phyloP scores from a whole-genome alignment of 2,888 invertebrate genomes.

The Chironomus riparius region DNA sequence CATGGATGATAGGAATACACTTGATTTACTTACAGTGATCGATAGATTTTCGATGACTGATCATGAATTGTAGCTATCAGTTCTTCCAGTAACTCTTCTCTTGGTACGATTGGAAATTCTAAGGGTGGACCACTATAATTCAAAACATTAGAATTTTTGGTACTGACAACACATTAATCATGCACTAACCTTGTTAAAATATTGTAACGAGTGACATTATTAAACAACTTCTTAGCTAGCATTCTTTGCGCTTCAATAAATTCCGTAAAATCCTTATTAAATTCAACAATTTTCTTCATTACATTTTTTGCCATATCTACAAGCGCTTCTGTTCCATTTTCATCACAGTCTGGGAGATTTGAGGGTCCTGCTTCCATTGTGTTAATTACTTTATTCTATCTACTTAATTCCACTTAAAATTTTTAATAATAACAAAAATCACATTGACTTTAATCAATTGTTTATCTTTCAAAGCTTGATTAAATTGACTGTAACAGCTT shows the following conservation, averaged over 20 bases:
- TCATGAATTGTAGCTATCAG: neutral
- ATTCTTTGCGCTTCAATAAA: neutral
- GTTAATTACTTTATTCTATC: too few relatives aligned
- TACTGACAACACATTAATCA: neutral
- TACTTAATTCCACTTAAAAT: too few relatives aligned
- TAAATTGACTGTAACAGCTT: too few relatives aligned
- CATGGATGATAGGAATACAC: neutral
- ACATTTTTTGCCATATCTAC: neutral
- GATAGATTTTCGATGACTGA: neutral
- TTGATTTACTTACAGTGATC: neutral
- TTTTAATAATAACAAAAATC: too few relatives aligned
- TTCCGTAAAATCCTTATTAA: neutral
- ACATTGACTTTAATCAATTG: too few relatives aligned
- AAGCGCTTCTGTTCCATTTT: too few relatives aligned
- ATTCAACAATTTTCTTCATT: neutral
- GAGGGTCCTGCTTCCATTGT: too few relatives aligned
- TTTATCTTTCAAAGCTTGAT: too few relatives aligned
- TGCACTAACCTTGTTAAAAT: neutral
- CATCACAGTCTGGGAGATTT: too few relatives aligned
- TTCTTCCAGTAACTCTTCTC: conserved; percentile 2
- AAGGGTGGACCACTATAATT: neutral
- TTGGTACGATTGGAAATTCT: neutral
- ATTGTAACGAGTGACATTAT: neutral
- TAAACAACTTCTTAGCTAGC: neutral
- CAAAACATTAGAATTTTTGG: neutral